Percentiles rank a stretch among this genome's conserved stretches.
Conservation (phyloP, 2,888 invertebrate species). For the Dasysyrphus tricinctus region DNA sequence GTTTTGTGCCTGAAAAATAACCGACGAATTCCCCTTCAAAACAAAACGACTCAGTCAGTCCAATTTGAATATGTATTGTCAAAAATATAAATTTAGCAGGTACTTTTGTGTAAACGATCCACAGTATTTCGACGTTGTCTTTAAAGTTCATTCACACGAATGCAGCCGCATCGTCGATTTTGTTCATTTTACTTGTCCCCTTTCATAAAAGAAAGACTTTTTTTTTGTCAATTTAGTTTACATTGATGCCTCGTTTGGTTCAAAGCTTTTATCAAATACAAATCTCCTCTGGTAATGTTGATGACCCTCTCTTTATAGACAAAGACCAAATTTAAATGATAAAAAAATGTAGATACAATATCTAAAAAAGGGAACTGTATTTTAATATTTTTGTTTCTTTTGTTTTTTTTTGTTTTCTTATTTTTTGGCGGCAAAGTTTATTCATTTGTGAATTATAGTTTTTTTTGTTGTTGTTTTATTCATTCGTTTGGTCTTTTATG, state of each 20-base stretch:
- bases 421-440: constrained; percentile 67
- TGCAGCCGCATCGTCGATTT: background rate
- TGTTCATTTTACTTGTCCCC: background rate
- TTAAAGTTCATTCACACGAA: constrained; percentile 59
- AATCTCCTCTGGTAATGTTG: constrained; percentile 45
- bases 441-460: constrained; percentile 54
- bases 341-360: constrained; percentile 7
- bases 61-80: no score
- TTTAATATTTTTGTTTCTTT: background rate
- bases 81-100: background rate
- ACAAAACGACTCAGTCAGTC: no score
- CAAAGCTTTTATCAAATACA: constrained; percentile 16
- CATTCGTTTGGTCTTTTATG: background rate
- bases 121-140: background rate
- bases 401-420: background rate
- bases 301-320: constrained; percentile 48
- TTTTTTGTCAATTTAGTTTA: constrained; percentile 46
- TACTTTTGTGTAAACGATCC: background rate
- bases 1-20: no score
- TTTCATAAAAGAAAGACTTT: constrained; percentile 10
- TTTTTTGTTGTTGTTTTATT: constrained; percentile 17
- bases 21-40: no score
- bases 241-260: constrained; percentile 34
- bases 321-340: constrained; percentile 36
- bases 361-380: constrained; percentile 43